phyloP scores from a whole-genome alignment of 1,140 invertebrate genomes.

The Vanessa atalanta region DNA sequence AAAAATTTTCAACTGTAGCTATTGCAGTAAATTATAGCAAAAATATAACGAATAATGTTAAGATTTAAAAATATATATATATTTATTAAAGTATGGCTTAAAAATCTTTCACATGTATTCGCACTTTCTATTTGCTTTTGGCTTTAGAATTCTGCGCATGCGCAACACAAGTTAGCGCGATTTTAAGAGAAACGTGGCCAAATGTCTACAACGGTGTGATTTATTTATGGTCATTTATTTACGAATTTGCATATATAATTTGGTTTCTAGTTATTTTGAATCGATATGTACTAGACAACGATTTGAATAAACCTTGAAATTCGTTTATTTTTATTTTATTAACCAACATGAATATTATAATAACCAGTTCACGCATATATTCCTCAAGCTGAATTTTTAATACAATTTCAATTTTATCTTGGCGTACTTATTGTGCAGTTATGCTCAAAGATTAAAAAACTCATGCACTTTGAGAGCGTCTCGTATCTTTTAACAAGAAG shows the following conservation, averaged over 20 bases:
- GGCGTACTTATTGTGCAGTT: neutral
- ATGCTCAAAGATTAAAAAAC: neutral
- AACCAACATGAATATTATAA: no score
- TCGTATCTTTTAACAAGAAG: constrained; percentile 23
- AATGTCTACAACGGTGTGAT: constrained; percentile 9
- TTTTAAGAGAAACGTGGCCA: constrained; percentile 23
- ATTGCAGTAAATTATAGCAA: no score
- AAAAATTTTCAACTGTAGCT: no score
- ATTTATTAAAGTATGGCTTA: neutral
- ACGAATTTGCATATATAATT: neutral
- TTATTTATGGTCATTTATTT: constrained; percentile 8
- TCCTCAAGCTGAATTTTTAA: neutral
- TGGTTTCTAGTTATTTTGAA: neutral
- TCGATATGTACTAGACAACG: neutral
- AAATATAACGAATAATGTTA: no score
- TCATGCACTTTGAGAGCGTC: constrained; percentile 1
- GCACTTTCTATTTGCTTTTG: constrained; percentile 28
- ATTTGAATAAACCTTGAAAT: no score
- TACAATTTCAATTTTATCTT: neutral
- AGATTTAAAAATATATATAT: neutral
- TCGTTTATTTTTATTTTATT: no score
- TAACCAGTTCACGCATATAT: no score
- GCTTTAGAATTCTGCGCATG: constrained; percentile 18
- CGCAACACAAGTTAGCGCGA: constrained; percentile 17
- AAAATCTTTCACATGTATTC: constrained; percentile 2